Conservation (phyloP, 2,797 vertebrate species). For the Crocodylus rhombifer region DNA sequence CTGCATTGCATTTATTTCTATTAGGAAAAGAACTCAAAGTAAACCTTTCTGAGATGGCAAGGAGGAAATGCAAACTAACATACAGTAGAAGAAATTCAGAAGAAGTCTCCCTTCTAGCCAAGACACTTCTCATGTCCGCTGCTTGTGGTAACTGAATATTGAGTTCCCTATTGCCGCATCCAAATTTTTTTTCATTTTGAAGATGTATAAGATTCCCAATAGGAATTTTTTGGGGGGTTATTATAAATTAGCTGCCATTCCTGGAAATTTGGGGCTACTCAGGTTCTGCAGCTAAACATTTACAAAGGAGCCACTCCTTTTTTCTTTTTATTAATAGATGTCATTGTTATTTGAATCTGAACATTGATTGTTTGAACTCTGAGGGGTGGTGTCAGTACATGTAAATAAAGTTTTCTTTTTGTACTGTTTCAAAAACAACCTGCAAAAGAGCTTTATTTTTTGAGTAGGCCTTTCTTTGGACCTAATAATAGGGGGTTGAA, state of each 20-base stretch:
- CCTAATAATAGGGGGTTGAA: neutral
- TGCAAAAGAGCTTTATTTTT: neutral
- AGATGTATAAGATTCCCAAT: neutral
- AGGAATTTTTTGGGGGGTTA: conserved; percentile 48
- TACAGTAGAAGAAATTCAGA: neutral
- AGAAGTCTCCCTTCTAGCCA: neutral
- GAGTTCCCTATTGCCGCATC: neutral
- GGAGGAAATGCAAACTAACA: neutral
- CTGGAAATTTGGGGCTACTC: neutral
- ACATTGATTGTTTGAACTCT: neutral
- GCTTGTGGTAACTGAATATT: neutral
- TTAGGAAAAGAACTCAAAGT: neutral
- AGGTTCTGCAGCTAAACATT: neutral
- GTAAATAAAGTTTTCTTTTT: neutral
- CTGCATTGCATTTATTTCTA: neutral
- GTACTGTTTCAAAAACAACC: neutral
- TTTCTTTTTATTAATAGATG: neutral
- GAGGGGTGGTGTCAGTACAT: neutral
- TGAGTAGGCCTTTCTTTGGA: neutral
- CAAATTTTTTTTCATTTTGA: neutral
- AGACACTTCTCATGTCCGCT: neutral
- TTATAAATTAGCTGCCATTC: conserved; percentile 16
- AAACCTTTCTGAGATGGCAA: neutral
- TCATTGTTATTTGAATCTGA: neutral
- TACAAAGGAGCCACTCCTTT: neutral